Base-by-base conservation (phyloP, 1,140 invertebrate genomes). In the Tetramorium alpestre region DNA sequence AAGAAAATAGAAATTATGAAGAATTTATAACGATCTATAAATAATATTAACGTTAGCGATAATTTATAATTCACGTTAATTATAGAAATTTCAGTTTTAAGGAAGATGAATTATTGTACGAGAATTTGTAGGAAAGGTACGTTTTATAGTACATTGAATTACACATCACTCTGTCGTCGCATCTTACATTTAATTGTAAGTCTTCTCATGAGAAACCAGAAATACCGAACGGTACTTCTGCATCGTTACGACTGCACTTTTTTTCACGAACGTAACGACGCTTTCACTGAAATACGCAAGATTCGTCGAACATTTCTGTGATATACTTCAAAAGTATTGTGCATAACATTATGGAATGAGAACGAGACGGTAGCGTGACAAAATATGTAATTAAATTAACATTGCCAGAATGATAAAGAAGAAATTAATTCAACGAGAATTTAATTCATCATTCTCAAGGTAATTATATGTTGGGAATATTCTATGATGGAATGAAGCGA, bases 231-330 rank as follows among this genome's bases (percentile, higher is more conserved):
- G 78, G 33, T 33, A 85, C 44, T 47, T 82, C 11, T n/a, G 13
- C 49, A 22, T 47, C 38, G 7, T 78, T 85, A 44, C 8, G 41
- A 51, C 6, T 47, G 49, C 25, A 56, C 6, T 84, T 75, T 54
- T 33, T 75, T 82, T 75, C 13, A 16, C 62, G 49, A 65, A n/a
- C 18, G 11, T 65, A 49, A 87, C 22, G 28, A 58, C 60, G 47
- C 69, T 85, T 85, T 85, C 80, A 85, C 86, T 60, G n/a, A 84
- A 87, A 65, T 60, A 7, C 49, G 22, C 11, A 54, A 60, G 47
- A 73, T 62, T 41, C 33, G 16, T 54, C 44, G 47, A 65, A 85
- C 77, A 77, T 13, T 44, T 60, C 13, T 38, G 47, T 62, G 22
- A 10, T 25, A 65, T 8, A 33, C 33, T 33, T 33, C 3, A 41